Conservation (phyloP, 2,113 vertebrate species). For the Microcebus jonahi region DNA sequence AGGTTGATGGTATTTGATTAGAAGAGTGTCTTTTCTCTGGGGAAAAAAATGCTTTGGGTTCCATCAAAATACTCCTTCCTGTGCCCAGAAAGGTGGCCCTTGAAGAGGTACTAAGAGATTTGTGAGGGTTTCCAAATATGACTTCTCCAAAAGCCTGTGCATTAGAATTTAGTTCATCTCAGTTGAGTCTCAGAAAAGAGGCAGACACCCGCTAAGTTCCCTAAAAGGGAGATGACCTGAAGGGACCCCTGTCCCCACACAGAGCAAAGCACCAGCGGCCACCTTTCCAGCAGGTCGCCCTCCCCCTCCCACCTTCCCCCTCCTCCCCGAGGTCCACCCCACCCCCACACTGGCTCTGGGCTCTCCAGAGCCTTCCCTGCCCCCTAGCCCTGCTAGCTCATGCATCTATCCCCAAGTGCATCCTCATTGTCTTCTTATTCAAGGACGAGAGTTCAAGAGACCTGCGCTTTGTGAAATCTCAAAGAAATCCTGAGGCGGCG, state of each 20-base stretch:
- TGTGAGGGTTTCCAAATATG: neutral
- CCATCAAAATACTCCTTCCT: neutral
- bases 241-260: neutral
- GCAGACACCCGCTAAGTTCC: neutral
- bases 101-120: neutral
- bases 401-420: neutral
- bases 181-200: neutral
- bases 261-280: neutral
- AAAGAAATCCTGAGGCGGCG: conserved; percentile 50
- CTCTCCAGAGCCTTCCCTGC: neutral
- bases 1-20: neutral
- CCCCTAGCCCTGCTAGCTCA: neutral
- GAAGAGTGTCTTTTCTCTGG: neutral
- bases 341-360: neutral
- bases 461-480: conserved; percentile 61
- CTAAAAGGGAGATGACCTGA: neutral
- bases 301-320: neutral
- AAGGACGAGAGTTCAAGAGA: conserved; percentile 51
- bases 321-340: rapidly evolving
- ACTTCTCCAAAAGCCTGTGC: neutral
- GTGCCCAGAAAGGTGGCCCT: neutral
- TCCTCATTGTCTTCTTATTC: conserved; percentile 38
- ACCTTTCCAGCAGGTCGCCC: neutral
- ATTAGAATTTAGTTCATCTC: neutral
- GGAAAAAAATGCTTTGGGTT: neutral